Evolutionary conservation across 92 coral and sea anemone genomes (phyloP), one percentile per base, ranked within the genome.

Genomic region (Diadumene lineata): DNA sequence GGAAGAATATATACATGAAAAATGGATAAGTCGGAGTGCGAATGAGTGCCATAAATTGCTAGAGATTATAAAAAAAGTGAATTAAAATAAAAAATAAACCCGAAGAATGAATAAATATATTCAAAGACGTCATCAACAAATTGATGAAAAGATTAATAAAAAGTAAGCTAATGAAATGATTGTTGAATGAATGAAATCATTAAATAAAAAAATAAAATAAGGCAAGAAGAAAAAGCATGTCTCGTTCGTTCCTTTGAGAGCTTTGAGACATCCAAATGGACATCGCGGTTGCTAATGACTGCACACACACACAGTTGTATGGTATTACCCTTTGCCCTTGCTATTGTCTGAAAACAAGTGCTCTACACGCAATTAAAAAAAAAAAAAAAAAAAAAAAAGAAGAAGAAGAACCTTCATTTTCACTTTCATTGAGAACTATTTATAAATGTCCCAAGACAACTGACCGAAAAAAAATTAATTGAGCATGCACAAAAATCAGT

Each of bases 321-420:
- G 4, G 48, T 24, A 23, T 70, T 53, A 70, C 46, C 75, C 75
- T 70, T 51, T 70, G 64, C 4, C 13, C 64, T n/a, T 29, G 13
- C 30, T 31, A 70, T 70, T 70, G 75, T 70, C 31, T 2, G 17
- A 27, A 24, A 17, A 50, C 75, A 53, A 70, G 75, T 17, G 26
- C 64, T 28, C 11, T 53, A 51, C 64, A 70, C 63, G 75, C 30
- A 70, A 70, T 70, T 70, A 11, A 19, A 6, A 70, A 31, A 70
- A 51, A 23, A 64, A 58, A 22, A 1, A 6, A 64, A 34, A 15
- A 19, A 6, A 70, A 31, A 70, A 51, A 23, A 64, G 26, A 22
- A 1, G 6, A 64, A 34, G 3, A 38, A 38, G 48, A 13, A 4
- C 13, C 48, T 6, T 6, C 7, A 38, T 38, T 38, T 38, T 38